Evolutionary conservation across 2,113 vertebrate species (phyloP), one percentile per base, ranked within the genome.

Genomic region (Brachypteracias leptosomus): DNA sequence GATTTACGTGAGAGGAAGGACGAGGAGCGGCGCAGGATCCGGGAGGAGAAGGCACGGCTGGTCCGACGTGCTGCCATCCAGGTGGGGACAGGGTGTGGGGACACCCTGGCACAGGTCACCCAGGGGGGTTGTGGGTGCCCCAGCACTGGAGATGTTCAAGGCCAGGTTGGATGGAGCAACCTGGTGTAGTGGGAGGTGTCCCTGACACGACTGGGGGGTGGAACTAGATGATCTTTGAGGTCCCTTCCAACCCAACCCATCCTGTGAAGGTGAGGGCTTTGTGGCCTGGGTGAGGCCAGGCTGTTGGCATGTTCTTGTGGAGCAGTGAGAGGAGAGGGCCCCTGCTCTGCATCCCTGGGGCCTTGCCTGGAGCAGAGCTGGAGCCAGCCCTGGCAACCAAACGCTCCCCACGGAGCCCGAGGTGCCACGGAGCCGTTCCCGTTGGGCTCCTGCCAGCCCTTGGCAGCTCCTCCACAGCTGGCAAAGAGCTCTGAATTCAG

Each of bases 11-110:
- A 94, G 77, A 98, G 95, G 89, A 98, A 97, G 82, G 98, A 98
- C 0, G 98, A 98, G 8, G 99, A 99, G 6, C 97, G 99, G 51
- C 98, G 90, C 72, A 98, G 93, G n/a, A 98, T 98, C 85, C 98
- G 99, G 4, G 99, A 99, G 92, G 99, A 99, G 96, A 99, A 99
- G 94, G 99, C 99, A 0, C 98, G 98, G 2, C 97, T 98, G 78
- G 99, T 99, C 13, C 97, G 99, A 16, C 97, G 96, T 2, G 97
- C 98, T 8, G 99, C 99, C 78, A 98, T 99, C 74, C 98, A 99
- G 98, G 99, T 99, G 91, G 65, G 51, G 51, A 4, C 4, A 4
- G 18, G 42, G 42, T 42, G 42, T 42, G 42, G 42, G 11, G 42
- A 42, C 11, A 42, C 42, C 11, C 42, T 42, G 42, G 42, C 11